A percentile compares a stretch with the other conserved stretches of the same genome.
Evolutionary conservation across 2,888 invertebrate species (phyloP).

Genomic region (Eudasyphora cyanicolor): DNA sequence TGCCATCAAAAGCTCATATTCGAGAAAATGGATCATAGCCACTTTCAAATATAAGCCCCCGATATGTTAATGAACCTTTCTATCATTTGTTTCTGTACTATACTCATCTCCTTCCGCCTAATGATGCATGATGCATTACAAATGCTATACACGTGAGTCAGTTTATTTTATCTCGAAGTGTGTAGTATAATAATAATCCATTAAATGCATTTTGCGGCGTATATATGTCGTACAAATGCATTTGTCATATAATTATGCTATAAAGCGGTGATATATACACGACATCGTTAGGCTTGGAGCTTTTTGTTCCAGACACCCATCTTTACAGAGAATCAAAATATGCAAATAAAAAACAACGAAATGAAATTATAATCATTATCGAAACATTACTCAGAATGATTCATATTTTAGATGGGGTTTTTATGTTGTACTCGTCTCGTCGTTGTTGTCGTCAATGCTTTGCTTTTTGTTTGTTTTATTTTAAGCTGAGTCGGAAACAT

Average conservation of each 20-base stretch:
- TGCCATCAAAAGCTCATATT: too few species aligned
- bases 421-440: background rate
- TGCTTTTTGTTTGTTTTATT: slow-evolving; percentile 13
- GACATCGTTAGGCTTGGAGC: background rate
- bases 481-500: slow-evolving; percentile 20
- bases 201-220: background rate
- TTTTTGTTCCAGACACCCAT: background rate
- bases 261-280: background rate
- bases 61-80: too few species aligned
- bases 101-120: background rate
- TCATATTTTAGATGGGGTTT: slow-evolving; percentile 7
- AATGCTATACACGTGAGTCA: slow-evolving; percentile 5
- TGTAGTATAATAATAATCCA: too few species aligned
- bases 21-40: too few species aligned
- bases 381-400: slow-evolving; percentile 2
- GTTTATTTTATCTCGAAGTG: background rate
- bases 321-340: background rate
- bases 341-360: background rate
- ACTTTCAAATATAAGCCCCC: too few species aligned
- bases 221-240: background rate
- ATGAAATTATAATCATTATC: background rate
- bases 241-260: background rate
- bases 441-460: background rate
- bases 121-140: background rate
- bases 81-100: too few species aligned